These are phyloP conservation scores for Cosmia pyralina DNA, from an alignment of 2,888 invertebrate species.

Conservation along the genomic window DNA sequence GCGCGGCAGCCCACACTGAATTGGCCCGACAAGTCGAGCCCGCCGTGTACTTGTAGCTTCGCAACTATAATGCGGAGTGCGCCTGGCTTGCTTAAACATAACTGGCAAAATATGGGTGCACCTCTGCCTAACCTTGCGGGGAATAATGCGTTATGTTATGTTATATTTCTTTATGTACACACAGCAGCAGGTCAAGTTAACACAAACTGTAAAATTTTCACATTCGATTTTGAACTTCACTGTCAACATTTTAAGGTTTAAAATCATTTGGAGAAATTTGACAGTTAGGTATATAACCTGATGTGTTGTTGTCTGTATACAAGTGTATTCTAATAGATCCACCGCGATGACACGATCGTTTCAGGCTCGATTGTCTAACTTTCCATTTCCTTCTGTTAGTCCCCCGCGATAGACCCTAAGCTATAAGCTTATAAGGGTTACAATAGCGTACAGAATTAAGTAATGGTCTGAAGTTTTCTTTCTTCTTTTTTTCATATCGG, in stretches of 20 bases:
- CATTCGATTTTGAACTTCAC: too few species aligned
- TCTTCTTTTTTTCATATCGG: too few species aligned
- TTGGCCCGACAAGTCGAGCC: too few species aligned
- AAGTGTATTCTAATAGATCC: conserved; percentile 1
- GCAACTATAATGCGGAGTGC: too few species aligned
- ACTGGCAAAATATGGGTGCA: not conserved
- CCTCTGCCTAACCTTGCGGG: not conserved
- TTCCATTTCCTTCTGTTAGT: conserved; percentile 62
- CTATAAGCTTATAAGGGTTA: conserved; percentile 19
- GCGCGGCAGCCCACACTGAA: too few species aligned
- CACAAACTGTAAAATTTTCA: too few species aligned
- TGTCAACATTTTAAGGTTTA: too few species aligned
- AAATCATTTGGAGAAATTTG: too few species aligned
- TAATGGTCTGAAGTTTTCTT: not conserved
- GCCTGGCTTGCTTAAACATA: not conserved
- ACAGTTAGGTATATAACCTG: too few species aligned
- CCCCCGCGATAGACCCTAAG: conserved; percentile 22
- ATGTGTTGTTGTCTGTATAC: too few species aligned
- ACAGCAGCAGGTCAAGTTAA: too few species aligned
- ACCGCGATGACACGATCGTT: conserved; percentile 39
- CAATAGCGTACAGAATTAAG: not conserved
- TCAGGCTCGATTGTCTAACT: conserved; percentile 41
- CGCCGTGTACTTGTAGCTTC: too few species aligned
- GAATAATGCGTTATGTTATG: not conserved
- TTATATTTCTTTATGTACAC: not conserved